phyloP scores from a whole-genome alignment of 2,797 vertebrate genomes.

The Poecilia gillii region DNA sequence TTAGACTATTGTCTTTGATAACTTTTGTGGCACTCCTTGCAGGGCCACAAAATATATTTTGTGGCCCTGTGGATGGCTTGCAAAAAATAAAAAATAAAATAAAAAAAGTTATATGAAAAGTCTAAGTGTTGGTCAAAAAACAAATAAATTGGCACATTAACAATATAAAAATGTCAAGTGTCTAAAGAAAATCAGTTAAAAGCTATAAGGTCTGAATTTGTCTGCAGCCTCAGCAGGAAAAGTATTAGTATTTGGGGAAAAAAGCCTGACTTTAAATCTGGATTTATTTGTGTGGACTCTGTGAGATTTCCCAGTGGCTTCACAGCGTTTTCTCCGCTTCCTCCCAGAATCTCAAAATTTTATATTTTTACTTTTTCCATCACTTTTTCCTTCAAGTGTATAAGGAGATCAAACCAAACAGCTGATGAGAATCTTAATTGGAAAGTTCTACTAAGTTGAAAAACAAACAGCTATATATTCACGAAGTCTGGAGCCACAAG shows the following conservation, averaged over 20 bases:
- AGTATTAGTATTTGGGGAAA: background rate
- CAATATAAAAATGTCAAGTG: background rate
- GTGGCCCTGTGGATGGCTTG: background rate
- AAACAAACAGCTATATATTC: background rate
- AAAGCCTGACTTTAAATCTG: background rate
- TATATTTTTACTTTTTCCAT: background rate
- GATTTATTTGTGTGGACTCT: background rate
- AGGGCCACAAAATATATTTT: no score
- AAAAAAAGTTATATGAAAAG: no score
- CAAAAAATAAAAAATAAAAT: background rate
- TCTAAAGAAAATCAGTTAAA: background rate
- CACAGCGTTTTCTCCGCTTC: background rate
- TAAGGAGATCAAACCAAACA: background rate
- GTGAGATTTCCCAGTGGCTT: background rate
- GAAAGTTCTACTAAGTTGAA: background rate
- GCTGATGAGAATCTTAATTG: background rate
- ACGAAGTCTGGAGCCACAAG: slow-evolving; percentile 13
- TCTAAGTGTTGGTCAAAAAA: background rate
- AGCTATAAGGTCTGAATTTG: background rate
- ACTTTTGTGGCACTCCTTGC: no score
- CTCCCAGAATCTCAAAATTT: background rate
- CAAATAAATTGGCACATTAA: background rate
- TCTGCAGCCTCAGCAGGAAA: background rate
- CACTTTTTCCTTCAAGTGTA: background rate
- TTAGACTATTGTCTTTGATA: no score